Percentiles rank a stretch among this genome's conserved stretches.
phyloP scores from a whole-genome alignment of 1,140 invertebrate species.

The Stegodyphus mimosarum region DNA sequence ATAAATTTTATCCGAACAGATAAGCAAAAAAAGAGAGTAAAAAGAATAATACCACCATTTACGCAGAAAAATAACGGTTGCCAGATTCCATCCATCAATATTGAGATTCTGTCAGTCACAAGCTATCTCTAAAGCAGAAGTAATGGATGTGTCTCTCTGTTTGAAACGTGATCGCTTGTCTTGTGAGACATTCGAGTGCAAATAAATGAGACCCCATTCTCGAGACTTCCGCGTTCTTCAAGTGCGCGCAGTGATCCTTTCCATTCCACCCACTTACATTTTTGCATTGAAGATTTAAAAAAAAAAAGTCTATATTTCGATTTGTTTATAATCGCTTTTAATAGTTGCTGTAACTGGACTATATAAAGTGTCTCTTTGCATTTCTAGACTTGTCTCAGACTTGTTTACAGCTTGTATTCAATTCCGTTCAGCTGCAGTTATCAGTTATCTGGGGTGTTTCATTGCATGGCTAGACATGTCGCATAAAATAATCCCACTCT shows the following conservation, averaged over 20 bases:
- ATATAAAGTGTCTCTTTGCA: background rate
- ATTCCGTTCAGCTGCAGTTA: background rate
- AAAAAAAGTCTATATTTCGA: too few relatives aligned
- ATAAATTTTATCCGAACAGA: constrained; percentile 48
- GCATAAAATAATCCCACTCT: too few relatives aligned
- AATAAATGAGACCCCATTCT: constrained; percentile 30
- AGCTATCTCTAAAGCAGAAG: background rate
- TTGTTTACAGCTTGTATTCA: constrained; percentile 2
- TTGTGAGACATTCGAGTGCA: background rate
- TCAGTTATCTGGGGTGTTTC: too few relatives aligned
- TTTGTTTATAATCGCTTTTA: too few relatives aligned
- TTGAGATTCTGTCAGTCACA: background rate
- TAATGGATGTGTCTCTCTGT: background rate
- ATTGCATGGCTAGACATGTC: too few relatives aligned
- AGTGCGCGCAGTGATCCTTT: background rate
- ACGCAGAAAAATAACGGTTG: background rate
- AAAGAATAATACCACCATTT: background rate
- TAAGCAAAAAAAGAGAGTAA: constrained; percentile 1
- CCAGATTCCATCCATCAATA: constrained; percentile 18
- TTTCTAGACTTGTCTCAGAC: too few relatives aligned
- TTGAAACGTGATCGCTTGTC: constrained; percentile 33
- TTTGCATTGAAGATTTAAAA: background rate
- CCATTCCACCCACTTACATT: constrained; percentile 17
- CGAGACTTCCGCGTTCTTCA: constrained; percentile 42
- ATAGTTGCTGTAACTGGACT: background rate